Base-by-base conservation (phyloP, 2,888 invertebrate genomes). In the Beris morrisii region DNA sequence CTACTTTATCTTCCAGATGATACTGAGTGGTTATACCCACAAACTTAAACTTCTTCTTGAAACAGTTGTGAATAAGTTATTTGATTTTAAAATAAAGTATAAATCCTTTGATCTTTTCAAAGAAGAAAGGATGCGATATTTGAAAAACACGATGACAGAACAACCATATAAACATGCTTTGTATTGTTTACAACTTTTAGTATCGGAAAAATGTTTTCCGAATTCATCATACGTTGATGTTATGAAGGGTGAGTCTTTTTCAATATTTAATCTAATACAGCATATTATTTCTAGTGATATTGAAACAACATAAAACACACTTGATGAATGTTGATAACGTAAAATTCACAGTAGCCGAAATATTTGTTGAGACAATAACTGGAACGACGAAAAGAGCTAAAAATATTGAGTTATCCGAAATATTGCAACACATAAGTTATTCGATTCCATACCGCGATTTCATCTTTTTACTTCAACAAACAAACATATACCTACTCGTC, bases 111-210 rank as follows among this genome's bases (percentile, higher is more conserved):
- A 88, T 68, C 91, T 93, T 70, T 81, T 91, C 57, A 95, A 95
- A 81, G 97, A 97, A 81, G 88, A 88, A 83, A 92, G 95, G 75
- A 85, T 91, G 7, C 83, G 97, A 64, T 83, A 84, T 11, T 78
- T 97, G 74, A 92, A 88, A 79, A 98, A 98, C 81, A 96, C 95
- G 77, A 87, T 90, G 65, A 91, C 94, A 0, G 96, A 97, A 72
- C 96, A 96, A 75, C 97, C 98, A 0, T 92, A 92, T 75, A 85
- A 87, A 72, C 87, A 88, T 77, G 92, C 95, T 0, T 87, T 92
- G 9, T 95, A 95, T 81, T 94, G 95, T 78, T 86, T 92, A 69
- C 88, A 91, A 0, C 83, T 92, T n/a, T 83, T 95, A 52, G 81
- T 95, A 57, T 86, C 90, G 0, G 95, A 96, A 75, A 85, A 90